Base-by-base conservation (phyloP, 2,113 vertebrate species). In the Triplophysa siluroides region DNA sequence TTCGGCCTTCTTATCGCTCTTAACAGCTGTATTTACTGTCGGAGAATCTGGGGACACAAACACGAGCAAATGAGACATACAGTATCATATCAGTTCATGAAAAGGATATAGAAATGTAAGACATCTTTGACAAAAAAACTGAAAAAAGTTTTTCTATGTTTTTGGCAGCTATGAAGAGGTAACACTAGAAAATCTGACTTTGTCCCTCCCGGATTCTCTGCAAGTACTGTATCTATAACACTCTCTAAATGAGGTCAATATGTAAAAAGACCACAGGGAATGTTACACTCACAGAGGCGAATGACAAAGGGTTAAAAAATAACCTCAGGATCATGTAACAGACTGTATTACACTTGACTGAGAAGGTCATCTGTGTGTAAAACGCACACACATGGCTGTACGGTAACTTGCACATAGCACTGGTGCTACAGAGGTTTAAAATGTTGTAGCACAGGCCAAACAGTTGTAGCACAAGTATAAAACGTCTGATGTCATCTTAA, bases 1-100 rank as follows among this genome's bases (percentile, higher is more conserved):
- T 79, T 94, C 94, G 0, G 80, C 45, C 88, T 92, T 96, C 88
- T 85, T 95, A 13, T 94, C 95, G 67, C 95, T 97, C 87, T 93
- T 98, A 78, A 86, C 86, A 77, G 93, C 93, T 76, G 93, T 93
- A 76, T 89, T 88, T 0, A 71, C 67, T 0, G 76, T n/a, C 65
- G 89, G 91, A 33, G 78, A 78, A 66, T 94, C 93, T 93, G 81
- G 84, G 14, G n/a, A 58, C 19, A 10, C n/a, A 61, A 4, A 80
- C 52, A 38, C 2, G 79, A 6, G 83, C 50, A 76, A 14, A 8
- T 10, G 64, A 19, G 67, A n/a, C 24, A 41, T n/a, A 47, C 23
- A 75, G 33, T 38, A 1, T 38, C 6, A 38, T 7, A 38, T 38
- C 33, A 38, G 33, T 38, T 7, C 33, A 7, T 38, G 33, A 38